Base-by-base conservation (phyloP, 2,113 vertebrate species). In the Dolichallabes microphthalmus region DNA sequence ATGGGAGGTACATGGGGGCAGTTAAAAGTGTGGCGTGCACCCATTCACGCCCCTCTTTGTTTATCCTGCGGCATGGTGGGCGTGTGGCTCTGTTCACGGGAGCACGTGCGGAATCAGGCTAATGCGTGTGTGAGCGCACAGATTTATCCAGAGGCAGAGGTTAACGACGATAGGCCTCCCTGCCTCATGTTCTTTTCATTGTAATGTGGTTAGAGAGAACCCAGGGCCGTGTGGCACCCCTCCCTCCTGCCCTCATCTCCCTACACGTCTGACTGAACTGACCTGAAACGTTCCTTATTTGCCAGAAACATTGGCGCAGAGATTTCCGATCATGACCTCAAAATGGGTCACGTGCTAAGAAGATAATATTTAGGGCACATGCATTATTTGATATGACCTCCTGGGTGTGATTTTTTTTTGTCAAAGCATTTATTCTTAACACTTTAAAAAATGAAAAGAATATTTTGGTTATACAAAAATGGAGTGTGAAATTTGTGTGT, bases 61-160 rank as follows among this genome's bases (percentile, higher is more conserved):
- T 92, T 93, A 93, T 93, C 89, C 89, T 80, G 87, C 82, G 83
- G 63, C 86, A 69, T 88, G 63, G 75, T 71, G 87, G 91, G 90
- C 90, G 88, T 88, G 90, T 73, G 89, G 35, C 88, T 87, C 91
- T 92, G 92, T 82, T 68, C 88, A 92, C 89, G 90, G 91, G 89
- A 90, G 90, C 90, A 89, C 78, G 88, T 84, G 89, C 92, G 92
- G 92, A 95, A 94, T 66, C 77, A 93, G 92, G 92, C 93, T 95
- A 95, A 96, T 95, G 96, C 94, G 93, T 87, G 92, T 94, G 93
- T 94, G 94, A 94, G 91, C 90, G 89, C 90, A 88, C 92, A 96
- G 96, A 96, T 96, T 96, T 96, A 96, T 95, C 91, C 93, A 91
- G 90, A 93, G 94, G 88, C 93, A 95, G 94, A 96, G 96, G 96